phyloP scores from a whole-genome alignment of 1,140 invertebrate genomes.

The Brachionus plicatilis region DNA sequence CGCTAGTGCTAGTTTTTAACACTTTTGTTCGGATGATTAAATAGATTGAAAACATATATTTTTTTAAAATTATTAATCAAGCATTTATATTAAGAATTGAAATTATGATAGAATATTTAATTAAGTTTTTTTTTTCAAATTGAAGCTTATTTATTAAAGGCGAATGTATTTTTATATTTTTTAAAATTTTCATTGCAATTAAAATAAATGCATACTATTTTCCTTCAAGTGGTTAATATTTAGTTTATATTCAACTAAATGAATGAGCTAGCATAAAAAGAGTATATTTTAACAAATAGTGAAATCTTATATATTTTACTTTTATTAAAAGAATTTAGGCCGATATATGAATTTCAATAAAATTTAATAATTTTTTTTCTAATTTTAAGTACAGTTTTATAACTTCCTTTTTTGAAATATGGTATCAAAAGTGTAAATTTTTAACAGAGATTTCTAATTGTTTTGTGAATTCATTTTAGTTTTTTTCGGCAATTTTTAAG shows the following conservation, averaged over 20 bases:
- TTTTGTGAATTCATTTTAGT: background rate
- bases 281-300: background rate
- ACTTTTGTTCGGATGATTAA: background rate
- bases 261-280: background rate
- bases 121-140: background rate
- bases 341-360: background rate
- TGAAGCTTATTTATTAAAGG: background rate
- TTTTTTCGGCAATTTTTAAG: too few relatives aligned
- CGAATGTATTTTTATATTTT: too few relatives aligned
- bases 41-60: background rate
- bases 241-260: background rate
- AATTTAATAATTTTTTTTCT: background rate
- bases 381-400: background rate
- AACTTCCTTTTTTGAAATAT: background rate
- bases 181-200: too few relatives aligned
- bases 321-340: background rate
- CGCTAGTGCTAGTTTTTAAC: background rate
- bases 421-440: background rate
- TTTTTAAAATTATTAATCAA: background rate
- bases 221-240: background rate
- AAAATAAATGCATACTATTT: background rate
- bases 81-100: background rate
- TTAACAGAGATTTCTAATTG: background rate
- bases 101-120: background rate
- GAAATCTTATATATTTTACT: background rate